Evolutionary conservation across 2,888 invertebrate species (phyloP).

Genomic region (Dryobota labecula): DNA sequence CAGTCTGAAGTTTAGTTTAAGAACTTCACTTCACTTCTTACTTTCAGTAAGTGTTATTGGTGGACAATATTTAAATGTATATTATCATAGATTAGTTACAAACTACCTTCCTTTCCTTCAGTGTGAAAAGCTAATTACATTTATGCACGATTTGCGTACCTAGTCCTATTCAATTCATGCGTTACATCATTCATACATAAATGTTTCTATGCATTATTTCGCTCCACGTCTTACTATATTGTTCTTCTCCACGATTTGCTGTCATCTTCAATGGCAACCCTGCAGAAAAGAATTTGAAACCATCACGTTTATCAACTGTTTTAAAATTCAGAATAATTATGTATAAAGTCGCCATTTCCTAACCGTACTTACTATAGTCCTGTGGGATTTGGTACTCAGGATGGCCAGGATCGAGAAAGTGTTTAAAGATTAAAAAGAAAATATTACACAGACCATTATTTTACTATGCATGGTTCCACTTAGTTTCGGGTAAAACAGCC

Average conservation of each 20-base stretch:
- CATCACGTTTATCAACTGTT: constrained; percentile 25
- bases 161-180: constrained; percentile 14
- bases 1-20: background rate
- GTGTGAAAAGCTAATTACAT: constrained; percentile 3
- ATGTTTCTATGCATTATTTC: constrained; percentile 21
- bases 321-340: constrained; percentile 13
- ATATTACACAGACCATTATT: background rate
- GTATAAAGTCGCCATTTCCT: background rate
- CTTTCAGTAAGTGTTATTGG: background rate
- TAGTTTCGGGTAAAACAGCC: background rate
- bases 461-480: background rate
- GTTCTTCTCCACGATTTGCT: constrained; percentile 53
- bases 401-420: background rate
- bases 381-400: background rate
- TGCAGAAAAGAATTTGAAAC: constrained; percentile 20
- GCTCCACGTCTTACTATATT: constrained; percentile 34
- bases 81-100: constrained; percentile 6
- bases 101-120: background rate
- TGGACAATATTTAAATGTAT: constrained; percentile 7
- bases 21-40: too few relatives aligned
- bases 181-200: constrained; percentile 6
- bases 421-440: background rate
- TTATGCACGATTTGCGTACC: constrained; percentile 23
- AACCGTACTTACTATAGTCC: background rate
- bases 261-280: constrained; percentile 26